Evolutionary conservation across 2,797 vertebrate species (phyloP).

Genomic region (Pangasius sanitwongsei): DNA sequence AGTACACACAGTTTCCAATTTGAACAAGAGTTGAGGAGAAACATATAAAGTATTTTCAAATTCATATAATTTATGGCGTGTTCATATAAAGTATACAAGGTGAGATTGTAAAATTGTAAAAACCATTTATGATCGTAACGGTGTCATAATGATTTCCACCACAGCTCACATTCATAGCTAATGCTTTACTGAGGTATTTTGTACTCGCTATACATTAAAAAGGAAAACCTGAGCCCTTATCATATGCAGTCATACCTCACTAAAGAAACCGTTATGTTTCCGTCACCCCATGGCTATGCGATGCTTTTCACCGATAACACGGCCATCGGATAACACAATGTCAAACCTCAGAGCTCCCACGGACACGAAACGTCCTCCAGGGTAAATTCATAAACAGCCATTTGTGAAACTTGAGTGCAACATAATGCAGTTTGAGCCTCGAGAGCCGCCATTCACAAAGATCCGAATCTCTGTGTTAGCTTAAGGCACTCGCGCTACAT

Average conservation of each 20-base stretch:
- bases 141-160: not conserved
- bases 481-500: slow-evolving; percentile 72
- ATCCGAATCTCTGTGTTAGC: slow-evolving; percentile 72
- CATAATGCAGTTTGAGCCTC: slow-evolving; percentile 73
- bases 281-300: slow-evolving; percentile 21
- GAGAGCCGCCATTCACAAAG: slow-evolving; percentile 67
- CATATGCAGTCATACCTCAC: not conserved
- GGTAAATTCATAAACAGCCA: slow-evolving; percentile 66
- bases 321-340: slow-evolving; percentile 14
- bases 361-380: slow-evolving; percentile 45
- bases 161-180: not conserved
- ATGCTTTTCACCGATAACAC: slow-evolving; percentile 20
- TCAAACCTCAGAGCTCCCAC: slow-evolving; percentile 44
- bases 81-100: not conserved
- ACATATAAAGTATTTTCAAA: not conserved
- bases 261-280: not conserved
- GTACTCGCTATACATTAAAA: not conserved
- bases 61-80: not conserved
- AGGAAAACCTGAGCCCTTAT: not conserved
- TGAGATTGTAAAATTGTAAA: not conserved
- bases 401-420: slow-evolving; percentile 64
- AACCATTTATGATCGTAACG: not conserved
- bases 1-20: not conserved
- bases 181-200: not conserved
- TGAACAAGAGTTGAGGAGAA: not conserved